These are phyloP conservation scores for Lamellibrachia columna DNA, from an alignment of 2,888 invertebrate species.

Conservation along the genomic window DNA sequence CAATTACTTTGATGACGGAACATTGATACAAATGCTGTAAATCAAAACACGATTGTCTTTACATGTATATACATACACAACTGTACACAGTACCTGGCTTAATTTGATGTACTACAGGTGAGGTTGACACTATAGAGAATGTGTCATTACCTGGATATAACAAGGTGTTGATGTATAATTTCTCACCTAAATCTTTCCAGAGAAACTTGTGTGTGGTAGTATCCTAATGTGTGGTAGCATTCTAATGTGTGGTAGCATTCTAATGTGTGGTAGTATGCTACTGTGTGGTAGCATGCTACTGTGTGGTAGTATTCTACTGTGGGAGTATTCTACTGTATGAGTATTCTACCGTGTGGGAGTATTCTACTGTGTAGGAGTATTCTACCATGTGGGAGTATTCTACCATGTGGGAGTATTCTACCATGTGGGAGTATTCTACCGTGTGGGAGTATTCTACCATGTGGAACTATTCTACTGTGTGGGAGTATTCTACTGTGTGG, in stretches of 20 bases:
- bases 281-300: too few species aligned
- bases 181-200: slow-evolving; percentile 9
- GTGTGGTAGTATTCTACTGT: too few species aligned
- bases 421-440: too few species aligned
- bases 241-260: not conserved
- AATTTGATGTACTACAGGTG: not conserved
- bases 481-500: not conserved
- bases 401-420: too few species aligned
- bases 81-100: not conserved
- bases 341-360: too few species aligned
- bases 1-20: not conserved
- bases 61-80: not conserved
- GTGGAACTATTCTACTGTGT: not conserved
- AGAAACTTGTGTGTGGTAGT: not conserved
- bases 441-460: too few species aligned
- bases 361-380: too few species aligned
- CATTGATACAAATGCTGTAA: not conserved
- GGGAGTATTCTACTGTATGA: too few species aligned
- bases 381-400: too few species aligned
- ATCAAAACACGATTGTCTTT: not conserved
- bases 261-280: too few species aligned
- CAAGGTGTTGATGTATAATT: not conserved
- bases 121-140: not conserved
- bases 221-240: not conserved
- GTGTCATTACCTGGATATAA: not conserved